Evolutionary conservation across 2,113 vertebrate species (phyloP).

Genomic region (Cinclus cinclus): DNA sequence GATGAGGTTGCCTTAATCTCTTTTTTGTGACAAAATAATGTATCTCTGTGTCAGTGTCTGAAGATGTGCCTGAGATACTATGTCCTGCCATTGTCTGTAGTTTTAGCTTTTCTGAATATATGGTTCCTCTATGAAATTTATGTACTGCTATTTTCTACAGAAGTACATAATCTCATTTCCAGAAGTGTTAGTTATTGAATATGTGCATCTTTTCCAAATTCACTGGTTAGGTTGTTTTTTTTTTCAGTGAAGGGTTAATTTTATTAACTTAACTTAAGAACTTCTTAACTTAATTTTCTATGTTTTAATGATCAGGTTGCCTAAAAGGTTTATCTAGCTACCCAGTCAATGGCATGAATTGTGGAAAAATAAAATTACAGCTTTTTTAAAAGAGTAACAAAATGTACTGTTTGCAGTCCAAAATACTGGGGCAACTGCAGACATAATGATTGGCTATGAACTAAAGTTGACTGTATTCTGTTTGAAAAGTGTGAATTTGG

Average conservation of each 20-base stretch:
- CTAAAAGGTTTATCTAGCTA: neutral
- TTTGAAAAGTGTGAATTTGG: slow-evolving; percentile 33
- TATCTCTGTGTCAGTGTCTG: neutral
- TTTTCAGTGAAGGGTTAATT: neutral
- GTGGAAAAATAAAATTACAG: neutral
- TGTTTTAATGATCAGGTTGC: neutral
- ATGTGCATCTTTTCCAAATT: neutral
- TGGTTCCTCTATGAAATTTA: neutral
- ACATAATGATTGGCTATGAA: neutral
- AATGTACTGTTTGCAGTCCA: neutral
- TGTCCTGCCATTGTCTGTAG: neutral
- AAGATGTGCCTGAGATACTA: neutral
- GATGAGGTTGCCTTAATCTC: neutral
- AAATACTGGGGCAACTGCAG: neutral
- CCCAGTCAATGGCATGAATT: neutral
- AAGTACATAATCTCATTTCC: neutral
- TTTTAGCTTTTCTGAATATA: neutral
- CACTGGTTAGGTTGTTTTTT: neutral
- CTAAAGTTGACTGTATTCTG: neutral
- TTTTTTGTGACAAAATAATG: neutral
- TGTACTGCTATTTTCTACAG: neutral
- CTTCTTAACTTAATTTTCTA: neutral
- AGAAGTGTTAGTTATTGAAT: neutral
- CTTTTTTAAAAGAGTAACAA: neutral
- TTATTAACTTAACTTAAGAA: no score